phyloP scores from a whole-genome alignment of 2,888 invertebrate species.

The Parnassius mnemosyne region DNA sequence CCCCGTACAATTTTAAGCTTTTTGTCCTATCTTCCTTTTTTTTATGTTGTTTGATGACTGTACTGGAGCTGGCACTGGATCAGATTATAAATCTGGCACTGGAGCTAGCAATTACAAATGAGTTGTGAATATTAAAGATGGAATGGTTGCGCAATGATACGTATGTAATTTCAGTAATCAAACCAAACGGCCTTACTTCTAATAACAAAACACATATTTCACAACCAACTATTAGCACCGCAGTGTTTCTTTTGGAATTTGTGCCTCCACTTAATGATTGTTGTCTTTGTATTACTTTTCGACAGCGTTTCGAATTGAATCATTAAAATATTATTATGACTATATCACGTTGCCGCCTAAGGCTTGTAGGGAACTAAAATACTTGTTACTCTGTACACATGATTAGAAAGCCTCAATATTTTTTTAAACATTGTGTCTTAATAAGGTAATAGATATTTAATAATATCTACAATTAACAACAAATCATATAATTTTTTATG shows the following conservation, averaged over 20 bases:
- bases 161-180: background rate
- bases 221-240: constrained; percentile 51
- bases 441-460: no score
- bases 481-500: no score
- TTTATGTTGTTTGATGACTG: no score
- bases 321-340: constrained; percentile 61
- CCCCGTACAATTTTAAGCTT: no score
- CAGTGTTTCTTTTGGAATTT: constrained; percentile 59
- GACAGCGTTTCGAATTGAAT: constrained; percentile 54
- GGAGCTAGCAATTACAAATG: no score
- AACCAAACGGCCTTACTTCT: constrained; percentile 28
- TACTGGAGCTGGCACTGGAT: no score
- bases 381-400: constrained; percentile 7
- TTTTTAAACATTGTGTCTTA: no score
- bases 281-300: constrained; percentile 58
- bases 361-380: constrained; percentile 37
- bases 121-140: no score
- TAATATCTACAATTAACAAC: no score
- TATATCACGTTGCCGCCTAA: constrained; percentile 39
- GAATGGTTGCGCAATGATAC: no score
- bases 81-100: no score
- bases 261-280: constrained; percentile 65
- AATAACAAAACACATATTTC: constrained; percentile 35
- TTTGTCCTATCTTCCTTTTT: no score
- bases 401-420: background rate